These are phyloP conservation scores for Erebia palarica DNA, from an alignment of 2,888 invertebrate species.

Conservation along the genomic window DNA sequence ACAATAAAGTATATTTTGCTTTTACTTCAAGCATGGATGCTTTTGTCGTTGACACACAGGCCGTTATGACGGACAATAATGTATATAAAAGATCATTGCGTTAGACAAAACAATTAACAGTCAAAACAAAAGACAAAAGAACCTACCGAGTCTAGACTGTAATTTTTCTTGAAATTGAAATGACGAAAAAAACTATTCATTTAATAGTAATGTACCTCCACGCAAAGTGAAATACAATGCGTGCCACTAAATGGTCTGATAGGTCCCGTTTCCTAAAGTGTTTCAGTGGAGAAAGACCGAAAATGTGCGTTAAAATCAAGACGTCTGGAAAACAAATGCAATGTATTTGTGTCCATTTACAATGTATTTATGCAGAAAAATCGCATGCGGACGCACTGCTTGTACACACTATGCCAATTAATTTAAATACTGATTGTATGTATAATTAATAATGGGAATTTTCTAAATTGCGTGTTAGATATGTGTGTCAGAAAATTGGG, in stretches of 20 bases:
- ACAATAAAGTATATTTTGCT: too few species aligned
- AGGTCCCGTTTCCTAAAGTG: conserved; percentile 7
- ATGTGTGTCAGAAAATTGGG: neutral
- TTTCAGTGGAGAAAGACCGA: conserved; percentile 7
- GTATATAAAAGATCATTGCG: too few species aligned
- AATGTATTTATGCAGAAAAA: conserved; percentile 41
- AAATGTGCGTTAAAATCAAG: conserved; percentile 9
- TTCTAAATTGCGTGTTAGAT: conserved; percentile 22
- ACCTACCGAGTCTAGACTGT: too few species aligned
- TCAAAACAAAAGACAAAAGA: too few species aligned
- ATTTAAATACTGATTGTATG: conserved; percentile 30
- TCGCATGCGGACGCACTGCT: conserved; percentile 35
- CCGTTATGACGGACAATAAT: too few species aligned
- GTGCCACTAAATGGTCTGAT: conserved; percentile 12
- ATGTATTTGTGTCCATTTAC: conserved; percentile 23
- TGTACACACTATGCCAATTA: conserved; percentile 33
- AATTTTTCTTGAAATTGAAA: too few species aligned
- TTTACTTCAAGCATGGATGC: too few species aligned
- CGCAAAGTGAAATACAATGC: conserved; percentile 1
- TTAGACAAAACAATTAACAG: too few species aligned
- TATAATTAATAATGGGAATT: conserved; percentile 32
- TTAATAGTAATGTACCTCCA: neutral
- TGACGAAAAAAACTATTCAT: too few species aligned
- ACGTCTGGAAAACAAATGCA: conserved; percentile 27
- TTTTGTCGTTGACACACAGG: too few species aligned